phyloP scores from a whole-genome alignment of 2,888 invertebrate species.

The Cheilosia soror region DNA sequence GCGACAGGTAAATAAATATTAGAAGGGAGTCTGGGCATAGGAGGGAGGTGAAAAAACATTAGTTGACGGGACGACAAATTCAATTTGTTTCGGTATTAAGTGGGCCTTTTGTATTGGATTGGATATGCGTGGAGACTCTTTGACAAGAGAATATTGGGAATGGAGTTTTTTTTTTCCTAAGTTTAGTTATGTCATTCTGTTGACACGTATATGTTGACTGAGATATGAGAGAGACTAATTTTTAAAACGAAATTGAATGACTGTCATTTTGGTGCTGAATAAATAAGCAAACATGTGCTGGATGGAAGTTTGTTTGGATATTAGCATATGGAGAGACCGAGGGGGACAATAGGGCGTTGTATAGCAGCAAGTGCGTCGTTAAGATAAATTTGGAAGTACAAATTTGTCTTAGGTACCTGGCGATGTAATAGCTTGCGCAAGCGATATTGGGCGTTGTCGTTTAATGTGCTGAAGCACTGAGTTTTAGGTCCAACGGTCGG shows the following conservation, averaged over 20 bases:
- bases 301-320: slow-evolving; percentile 1
- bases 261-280: background rate
- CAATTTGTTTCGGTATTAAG: slow-evolving; percentile 58
- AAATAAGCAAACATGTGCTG: background rate
- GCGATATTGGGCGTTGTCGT: too few species aligned
- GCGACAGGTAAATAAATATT: slow-evolving; percentile 64
- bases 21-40: background rate
- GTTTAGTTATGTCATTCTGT: background rate
- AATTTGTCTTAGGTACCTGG: too few species aligned
- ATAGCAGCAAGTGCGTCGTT: too few species aligned
- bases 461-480: too few species aligned
- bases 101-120: slow-evolving; percentile 7
- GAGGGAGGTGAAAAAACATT: slow-evolving; percentile 12
- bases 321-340: background rate
- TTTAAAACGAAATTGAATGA: background rate
- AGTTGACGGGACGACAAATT: slow-evolving; percentile 58
- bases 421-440: too few species aligned
- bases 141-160: slow-evolving; percentile 27
- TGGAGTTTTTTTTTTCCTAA: slow-evolving; percentile 10
- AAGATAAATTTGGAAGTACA: too few species aligned
- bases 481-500: too few species aligned
- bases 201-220: slow-evolving; percentile 15
- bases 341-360: too few species aligned
- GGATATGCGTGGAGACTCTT: background rate
- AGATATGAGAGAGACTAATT: slow-evolving; percentile 6